A percentile compares a stretch with the other conserved stretches of the same genome.
Evolutionary conservation across 2,797 vertebrate species (phyloP).

Genomic region (Spinibarbus caldwelli): DNA sequence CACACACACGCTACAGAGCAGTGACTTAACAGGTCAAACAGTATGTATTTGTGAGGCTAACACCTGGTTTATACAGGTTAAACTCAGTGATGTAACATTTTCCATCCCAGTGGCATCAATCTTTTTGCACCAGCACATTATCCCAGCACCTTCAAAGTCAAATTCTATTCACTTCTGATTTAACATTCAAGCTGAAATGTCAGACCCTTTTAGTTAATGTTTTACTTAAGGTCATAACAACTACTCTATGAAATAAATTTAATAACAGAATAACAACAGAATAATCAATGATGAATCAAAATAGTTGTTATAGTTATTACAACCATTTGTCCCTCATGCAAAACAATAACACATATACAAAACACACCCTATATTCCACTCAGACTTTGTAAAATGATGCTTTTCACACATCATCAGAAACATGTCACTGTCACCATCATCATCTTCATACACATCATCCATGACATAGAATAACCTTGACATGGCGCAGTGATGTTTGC

Average conservation of each 20-base stretch:
- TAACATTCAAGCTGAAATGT: background rate
- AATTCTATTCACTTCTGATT: background rate
- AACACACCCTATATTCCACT: background rate
- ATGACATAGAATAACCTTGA: conserved; percentile 33
- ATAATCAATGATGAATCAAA: background rate
- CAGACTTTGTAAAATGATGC: background rate
- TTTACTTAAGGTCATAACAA: background rate
- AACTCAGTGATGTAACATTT: background rate
- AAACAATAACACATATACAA: background rate
- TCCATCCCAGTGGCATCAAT: background rate
- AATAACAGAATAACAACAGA: too few relatives aligned
- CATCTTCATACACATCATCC: background rate
- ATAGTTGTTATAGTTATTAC: background rate
- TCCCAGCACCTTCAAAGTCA: background rate
- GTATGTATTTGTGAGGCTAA: background rate
- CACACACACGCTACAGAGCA: background rate
- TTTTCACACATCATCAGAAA: conserved; percentile 7
- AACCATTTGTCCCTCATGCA: background rate
- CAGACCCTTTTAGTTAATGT: background rate
- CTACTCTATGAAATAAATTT: background rate
- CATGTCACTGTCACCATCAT: background rate
- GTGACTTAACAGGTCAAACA: background rate
- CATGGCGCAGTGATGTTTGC: conserved; percentile 17
- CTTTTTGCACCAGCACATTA: background rate
- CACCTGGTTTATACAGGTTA: background rate